Conservation (phyloP, 2,113 vertebrate species). For the Gallinago media region DNA sequence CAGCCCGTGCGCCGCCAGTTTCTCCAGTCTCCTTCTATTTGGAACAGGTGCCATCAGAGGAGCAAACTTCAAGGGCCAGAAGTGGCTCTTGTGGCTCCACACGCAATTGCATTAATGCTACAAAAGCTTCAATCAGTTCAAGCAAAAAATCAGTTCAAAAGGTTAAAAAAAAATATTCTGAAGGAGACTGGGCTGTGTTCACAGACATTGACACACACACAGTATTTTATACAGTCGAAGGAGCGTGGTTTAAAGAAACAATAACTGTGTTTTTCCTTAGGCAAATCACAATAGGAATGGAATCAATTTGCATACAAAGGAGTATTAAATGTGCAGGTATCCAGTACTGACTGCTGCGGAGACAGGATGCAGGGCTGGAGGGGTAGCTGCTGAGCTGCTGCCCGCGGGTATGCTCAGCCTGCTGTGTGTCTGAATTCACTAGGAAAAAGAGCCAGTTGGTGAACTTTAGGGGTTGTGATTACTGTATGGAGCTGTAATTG, state of each 20-base stretch:
- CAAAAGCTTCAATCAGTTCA: not conserved
- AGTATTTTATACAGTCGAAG: not conserved
- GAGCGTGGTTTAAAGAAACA: not conserved
- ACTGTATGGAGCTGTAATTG: not conserved
- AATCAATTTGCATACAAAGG: not conserved
- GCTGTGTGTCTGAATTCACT: not conserved
- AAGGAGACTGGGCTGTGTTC: not conserved
- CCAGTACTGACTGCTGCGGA: not conserved
- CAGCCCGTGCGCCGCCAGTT: not conserved
- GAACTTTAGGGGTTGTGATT: not conserved
- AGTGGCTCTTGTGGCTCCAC: not conserved
- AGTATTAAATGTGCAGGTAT: not conserved
- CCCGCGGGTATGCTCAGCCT: rapidly evolving
- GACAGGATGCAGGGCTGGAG: not conserved
- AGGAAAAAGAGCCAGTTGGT: not conserved
- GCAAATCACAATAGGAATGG: not conserved
- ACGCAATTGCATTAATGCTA: not conserved
- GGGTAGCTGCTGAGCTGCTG: not conserved
- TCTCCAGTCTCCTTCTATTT: not conserved
- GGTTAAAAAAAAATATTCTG: not conserved
- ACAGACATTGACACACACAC: not conserved
- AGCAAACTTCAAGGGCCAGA: not conserved
- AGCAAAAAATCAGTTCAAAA: not conserved
- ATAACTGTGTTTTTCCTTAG: not conserved
- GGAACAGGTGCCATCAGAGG: not conserved